These are phyloP conservation scores for Neodiprion lecontei DNA, from an alignment of 1,140 invertebrate species.

Conservation along the genomic window DNA sequence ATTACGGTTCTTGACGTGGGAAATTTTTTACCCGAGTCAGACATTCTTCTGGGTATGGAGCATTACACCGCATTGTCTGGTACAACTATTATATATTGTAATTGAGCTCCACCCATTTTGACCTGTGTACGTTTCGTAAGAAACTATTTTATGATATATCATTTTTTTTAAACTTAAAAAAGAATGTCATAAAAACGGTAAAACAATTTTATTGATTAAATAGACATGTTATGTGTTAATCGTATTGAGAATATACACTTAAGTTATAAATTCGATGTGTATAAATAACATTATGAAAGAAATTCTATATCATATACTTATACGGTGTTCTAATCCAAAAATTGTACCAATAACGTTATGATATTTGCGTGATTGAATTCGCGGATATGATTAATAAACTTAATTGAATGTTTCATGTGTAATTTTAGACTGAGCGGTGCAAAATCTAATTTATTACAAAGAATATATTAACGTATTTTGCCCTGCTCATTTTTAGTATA, in stretches of 20 bases:
- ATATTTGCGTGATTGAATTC: background rate
- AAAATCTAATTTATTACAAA: background rate
- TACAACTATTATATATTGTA: background rate
- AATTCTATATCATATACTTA: background rate
- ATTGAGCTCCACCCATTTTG: background rate
- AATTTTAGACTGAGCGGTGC: too few species aligned
- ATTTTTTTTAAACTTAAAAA: background rate
- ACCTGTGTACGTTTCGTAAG: background rate
- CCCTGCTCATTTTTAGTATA: background rate
- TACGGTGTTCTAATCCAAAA: conserved; percentile 14
- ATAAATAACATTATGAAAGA: background rate
- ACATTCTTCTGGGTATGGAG: too few species aligned
- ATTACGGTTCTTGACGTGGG: too few species aligned
- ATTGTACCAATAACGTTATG: conserved; percentile 11
- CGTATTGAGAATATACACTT: background rate
- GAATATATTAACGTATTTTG: background rate
- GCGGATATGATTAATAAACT: too few species aligned
- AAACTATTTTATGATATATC: background rate
- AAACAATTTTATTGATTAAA: background rate
- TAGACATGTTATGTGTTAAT: conserved; percentile 5
- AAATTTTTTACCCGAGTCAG: too few species aligned
- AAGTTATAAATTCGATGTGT: background rate
- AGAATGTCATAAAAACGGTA: background rate
- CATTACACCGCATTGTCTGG: background rate
- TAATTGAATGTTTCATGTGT: too few species aligned